A percentile compares a stretch with the other conserved stretches of the same genome.
These are phyloP conservation scores for Pegoplata infirma DNA, from an alignment of 2,888 invertebrate species.

Conservation along the genomic window DNA sequence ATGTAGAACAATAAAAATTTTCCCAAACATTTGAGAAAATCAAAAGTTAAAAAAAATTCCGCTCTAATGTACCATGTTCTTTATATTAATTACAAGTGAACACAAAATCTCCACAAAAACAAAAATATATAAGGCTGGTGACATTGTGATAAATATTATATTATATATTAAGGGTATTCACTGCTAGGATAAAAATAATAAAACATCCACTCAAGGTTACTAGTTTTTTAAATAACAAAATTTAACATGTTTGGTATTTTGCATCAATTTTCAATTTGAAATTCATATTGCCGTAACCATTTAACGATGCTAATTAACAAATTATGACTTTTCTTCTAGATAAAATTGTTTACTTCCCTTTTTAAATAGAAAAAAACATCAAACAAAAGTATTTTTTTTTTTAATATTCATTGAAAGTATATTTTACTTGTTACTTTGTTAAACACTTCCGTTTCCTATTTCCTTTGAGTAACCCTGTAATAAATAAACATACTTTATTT, in stretches of 20 bases:
- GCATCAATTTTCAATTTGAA: neutral
- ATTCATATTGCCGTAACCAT: neutral
- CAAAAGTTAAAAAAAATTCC: no score
- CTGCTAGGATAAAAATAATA: no score
- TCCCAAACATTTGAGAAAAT: no score
- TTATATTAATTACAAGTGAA: neutral
- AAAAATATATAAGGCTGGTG: neutral
- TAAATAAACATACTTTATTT: slow-evolving; percentile 32
- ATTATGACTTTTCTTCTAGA: neutral
- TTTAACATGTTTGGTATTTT: no score
- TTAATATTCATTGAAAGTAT: slow-evolving; percentile 24
- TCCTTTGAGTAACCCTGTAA: slow-evolving; percentile 36
- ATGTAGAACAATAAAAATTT: no score
- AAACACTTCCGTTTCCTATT: slow-evolving; percentile 56
- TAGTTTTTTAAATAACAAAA: neutral
- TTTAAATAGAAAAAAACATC: neutral
- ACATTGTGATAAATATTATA: no score
- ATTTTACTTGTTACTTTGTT: slow-evolving; percentile 22
- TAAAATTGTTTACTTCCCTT: neutral
- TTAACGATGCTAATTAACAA: no score
- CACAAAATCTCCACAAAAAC: neutral
- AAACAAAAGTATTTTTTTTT: slow-evolving; percentile 19
- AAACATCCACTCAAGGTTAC: no score
- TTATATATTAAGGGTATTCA: neutral
- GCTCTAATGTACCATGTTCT: no score